Evolutionary conservation across 1,140 invertebrate species (phyloP).

Genomic region (Apis dorsata): DNA sequence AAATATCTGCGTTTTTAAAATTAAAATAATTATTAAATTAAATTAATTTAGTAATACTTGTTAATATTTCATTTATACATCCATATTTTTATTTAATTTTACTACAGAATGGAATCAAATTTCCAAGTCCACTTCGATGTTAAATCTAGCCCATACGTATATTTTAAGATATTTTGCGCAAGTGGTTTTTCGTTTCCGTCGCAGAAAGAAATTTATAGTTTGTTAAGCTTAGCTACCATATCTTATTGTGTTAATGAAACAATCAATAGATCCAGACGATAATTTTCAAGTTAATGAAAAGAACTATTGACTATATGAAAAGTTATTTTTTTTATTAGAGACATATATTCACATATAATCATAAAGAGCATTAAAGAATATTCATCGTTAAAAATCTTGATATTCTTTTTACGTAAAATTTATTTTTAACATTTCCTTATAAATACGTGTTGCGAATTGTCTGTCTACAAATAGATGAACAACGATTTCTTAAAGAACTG

Average conservation of each 20-base stretch:
- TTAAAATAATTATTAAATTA: background rate
- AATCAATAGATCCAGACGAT: background rate
- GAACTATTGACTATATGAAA: background rate
- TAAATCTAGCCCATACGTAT: background rate
- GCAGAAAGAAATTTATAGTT: background rate
- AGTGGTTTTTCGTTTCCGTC: slow-evolving; percentile 6
- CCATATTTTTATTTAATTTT: background rate
- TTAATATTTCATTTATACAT: background rate
- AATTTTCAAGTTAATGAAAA: background rate
- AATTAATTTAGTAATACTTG: background rate
- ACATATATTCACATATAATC: background rate
- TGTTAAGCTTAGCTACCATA: background rate
- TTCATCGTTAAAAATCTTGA: background rate
- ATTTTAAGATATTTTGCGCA: slow-evolving; percentile 9
- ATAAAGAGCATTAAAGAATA: background rate
- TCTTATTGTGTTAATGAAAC: background rate
- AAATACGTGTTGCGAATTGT: background rate
- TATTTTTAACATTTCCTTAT: slow-evolving; percentile 36
- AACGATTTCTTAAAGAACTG: slow-evolving; percentile 6
- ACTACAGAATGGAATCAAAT: background rate
- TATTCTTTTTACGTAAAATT: background rate
- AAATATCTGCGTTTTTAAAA: slow-evolving; percentile 53
- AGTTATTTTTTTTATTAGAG: background rate
- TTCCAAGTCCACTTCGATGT: background rate
- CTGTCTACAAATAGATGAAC: slow-evolving; percentile 20